phyloP scores from a whole-genome alignment of 1,140 invertebrate species.

The Mercenaria mercenaria region DNA sequence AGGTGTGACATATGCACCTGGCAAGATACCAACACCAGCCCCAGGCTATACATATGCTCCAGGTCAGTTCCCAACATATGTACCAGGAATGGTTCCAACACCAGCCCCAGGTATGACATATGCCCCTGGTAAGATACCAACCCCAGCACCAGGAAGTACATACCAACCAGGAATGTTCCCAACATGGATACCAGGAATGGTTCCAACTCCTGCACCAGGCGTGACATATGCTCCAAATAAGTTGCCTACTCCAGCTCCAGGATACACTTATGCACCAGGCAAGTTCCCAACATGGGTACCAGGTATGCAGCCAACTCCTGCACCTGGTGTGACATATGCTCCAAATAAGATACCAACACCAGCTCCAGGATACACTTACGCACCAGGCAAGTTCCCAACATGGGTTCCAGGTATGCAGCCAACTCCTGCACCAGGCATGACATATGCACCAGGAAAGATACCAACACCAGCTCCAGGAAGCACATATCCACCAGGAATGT shows the following conservation, averaged over 20 bases:
- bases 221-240: slow-evolving; percentile 67
- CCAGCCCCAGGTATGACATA: slow-evolving; percentile 55
- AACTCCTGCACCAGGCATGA: slow-evolving; percentile 70
- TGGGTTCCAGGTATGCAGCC: slow-evolving; percentile 59
- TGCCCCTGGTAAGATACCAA: slow-evolving; percentile 58
- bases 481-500: slow-evolving; percentile 68
- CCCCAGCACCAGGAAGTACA: slow-evolving; percentile 70
- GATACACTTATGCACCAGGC: slow-evolving; percentile 67
- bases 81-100: slow-evolving; percentile 62
- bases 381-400: slow-evolving; percentile 51
- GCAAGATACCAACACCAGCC: slow-evolving; percentile 64
- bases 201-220: slow-evolving; percentile 70
- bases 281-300: slow-evolving; percentile 54
- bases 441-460: slow-evolving; percentile 65
- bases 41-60: slow-evolving; percentile 68
- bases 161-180: slow-evolving; percentile 65
- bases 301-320: slow-evolving; percentile 62
- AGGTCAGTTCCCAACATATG: slow-evolving; percentile 55
- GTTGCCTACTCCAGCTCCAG: slow-evolving; percentile 69
- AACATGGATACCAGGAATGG: slow-evolving; percentile 61
- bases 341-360: slow-evolving; percentile 63
- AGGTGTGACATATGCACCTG: slow-evolving; percentile 51
- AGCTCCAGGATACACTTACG: slow-evolving; percentile 64
- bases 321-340: slow-evolving; percentile 64
- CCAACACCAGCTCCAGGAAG: slow-evolving; percentile 67